A percentile compares a stretch with the other conserved stretches of the same genome.
These are phyloP conservation scores for Drosophila macrospina DNA, from an alignment of 2,888 invertebrate genomes.

Conservation along the genomic window DNA sequence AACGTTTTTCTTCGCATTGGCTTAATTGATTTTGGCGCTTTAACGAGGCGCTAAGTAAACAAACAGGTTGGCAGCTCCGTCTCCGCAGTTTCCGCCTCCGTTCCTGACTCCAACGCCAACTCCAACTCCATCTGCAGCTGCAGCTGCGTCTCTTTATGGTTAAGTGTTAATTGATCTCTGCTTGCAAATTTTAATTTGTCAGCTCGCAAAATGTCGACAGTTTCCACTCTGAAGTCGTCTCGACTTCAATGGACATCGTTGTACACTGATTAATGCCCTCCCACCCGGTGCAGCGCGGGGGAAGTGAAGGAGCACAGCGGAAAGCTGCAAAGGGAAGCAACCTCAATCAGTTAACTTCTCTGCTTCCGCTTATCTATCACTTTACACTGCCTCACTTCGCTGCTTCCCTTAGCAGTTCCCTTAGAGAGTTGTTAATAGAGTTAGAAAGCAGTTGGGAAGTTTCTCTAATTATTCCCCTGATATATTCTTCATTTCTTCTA, in stretches of 20 bases:
- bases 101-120: background rate
- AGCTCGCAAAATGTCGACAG: slow-evolving; percentile 10
- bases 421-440: too few species aligned
- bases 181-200: slow-evolving; percentile 48
- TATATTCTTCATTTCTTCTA: too few species aligned
- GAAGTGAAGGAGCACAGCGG: background rate
- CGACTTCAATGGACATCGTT: background rate
- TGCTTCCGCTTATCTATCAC: too few species aligned
- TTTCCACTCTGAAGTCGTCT: too few species aligned
- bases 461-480: too few species aligned
- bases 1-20: slow-evolving; percentile 40
- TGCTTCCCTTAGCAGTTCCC: too few species aligned
- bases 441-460: too few species aligned
- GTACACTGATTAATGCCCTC: background rate
- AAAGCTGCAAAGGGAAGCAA: background rate
- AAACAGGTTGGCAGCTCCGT: slow-evolving; percentile 59
- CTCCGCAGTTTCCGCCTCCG: background rate
- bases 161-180: slow-evolving; percentile 57
- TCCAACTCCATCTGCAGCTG: background rate
- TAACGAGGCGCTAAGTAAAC: slow-evolving; percentile 70
- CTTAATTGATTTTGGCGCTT: slow-evolving; percentile 76
- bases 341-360: background rate
- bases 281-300: too few species aligned
- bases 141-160: slow-evolving; percentile 24
- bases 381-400: too few species aligned